Base-by-base conservation (phyloP, 2,888 invertebrate species). In the Galerucella nymphaeae region DNA sequence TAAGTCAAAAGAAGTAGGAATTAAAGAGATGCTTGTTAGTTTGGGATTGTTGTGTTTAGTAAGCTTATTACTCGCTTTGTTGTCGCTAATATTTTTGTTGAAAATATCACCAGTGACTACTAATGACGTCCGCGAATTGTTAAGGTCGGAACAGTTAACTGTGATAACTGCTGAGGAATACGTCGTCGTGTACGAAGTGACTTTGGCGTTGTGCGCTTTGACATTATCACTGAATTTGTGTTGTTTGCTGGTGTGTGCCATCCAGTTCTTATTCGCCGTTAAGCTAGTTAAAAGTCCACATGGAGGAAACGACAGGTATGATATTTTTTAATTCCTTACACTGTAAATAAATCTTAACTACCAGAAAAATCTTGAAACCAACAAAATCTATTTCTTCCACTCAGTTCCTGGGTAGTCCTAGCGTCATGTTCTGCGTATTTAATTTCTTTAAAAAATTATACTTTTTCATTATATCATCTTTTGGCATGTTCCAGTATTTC, bases 241-340 rank as follows among this genome's bases (percentile, higher is more conserved):
- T 89, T 97, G 97, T 86, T 90, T 97, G 75, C 91, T 97, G 81
- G 96, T 97, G 83, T 97, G 97, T 90, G 94, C 96, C 81, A 95
- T 96, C 84, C 97, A 97, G 89, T 96, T 96, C 88, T 91, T 96
- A 84, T 96, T 97, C 86, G 95, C 96, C 63, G 95, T 97, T 79
- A 96, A 96, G 88, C 90, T 97, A 86, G 93, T 96, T 83, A 93
- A 95, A 84, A 93, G 95, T 67, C 93, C 94, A 72, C 94, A 94
- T 83, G 94, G 93, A 81, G 92, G 92, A 84, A 91, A 89, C 84
- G 89, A 89, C 73, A 89, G 92, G 91, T 91, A 86, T 76, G 82
- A 77, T 64, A 57, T 8, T 16, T 13, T 53, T 11, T 50, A 14
- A 23, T 18, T 42, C 5, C 8, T 38, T 38, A 38, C 2, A 38